These are phyloP conservation scores for Seira ritae DNA, from an alignment of 2,888 invertebrate species.

Conservation along the genomic window DNA sequence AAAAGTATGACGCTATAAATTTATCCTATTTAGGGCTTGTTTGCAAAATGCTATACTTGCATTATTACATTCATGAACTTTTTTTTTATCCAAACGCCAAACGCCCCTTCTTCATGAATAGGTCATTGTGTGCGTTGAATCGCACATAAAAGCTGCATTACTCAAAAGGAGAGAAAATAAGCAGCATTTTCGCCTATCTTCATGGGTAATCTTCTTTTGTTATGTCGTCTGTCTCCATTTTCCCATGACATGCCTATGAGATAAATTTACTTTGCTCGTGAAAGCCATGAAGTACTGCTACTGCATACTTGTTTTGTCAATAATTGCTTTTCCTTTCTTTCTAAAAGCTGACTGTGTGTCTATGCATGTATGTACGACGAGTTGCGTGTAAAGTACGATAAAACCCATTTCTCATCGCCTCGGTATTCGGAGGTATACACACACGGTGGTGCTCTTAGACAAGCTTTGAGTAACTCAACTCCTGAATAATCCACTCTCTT, in stretches of 20 bases:
- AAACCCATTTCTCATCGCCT: background rate
- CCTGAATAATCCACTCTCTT: no score
- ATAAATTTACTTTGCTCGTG: background rate
- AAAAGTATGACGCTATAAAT: background rate
- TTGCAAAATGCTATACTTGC: no score
- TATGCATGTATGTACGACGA: conserved; percentile 14
- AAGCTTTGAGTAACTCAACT: background rate
- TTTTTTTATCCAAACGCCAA: background rate
- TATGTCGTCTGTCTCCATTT: conserved; percentile 11
- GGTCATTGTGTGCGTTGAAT: background rate
- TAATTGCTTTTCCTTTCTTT: conserved; percentile 27
- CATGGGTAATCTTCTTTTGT: conserved; percentile 2
- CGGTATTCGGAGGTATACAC: conserved; percentile 3
- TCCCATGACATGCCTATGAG: conserved; percentile 4
- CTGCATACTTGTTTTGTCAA: conserved; percentile 40
- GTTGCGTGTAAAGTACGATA: conserved; percentile 7
- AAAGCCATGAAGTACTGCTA: background rate
- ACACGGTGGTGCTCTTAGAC: background rate
- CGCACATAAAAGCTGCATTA: background rate
- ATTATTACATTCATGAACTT: background rate
- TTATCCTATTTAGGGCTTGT: background rate
- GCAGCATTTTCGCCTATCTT: background rate
- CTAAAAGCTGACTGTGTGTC: background rate
- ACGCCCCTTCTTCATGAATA: background rate
- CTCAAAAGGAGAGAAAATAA: background rate